These are phyloP conservation scores for Hydropsyche tenuis DNA, from an alignment of 1,140 invertebrate species.

Conservation along the genomic window DNA sequence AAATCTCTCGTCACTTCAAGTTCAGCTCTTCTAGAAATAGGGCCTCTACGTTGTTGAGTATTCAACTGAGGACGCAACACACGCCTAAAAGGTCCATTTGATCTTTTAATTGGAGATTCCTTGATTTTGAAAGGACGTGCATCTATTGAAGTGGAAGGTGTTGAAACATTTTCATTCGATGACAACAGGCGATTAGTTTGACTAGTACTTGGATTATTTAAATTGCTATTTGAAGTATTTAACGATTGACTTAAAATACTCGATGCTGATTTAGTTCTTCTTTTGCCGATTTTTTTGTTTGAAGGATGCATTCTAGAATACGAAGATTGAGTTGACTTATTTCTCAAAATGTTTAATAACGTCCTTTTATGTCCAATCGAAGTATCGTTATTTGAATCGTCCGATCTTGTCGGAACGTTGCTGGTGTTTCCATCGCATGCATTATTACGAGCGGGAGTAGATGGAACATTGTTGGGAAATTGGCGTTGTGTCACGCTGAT, in stretches of 20 bases:
- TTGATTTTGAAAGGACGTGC: too few species aligned
- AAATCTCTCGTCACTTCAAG: constrained; percentile 58
- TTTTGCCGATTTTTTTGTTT: too few species aligned
- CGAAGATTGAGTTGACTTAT: too few species aligned
- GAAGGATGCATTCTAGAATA: background rate
- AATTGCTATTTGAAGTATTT: background rate
- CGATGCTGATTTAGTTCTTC: too few species aligned
- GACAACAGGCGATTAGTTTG: too few species aligned
- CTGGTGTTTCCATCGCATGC: too few species aligned
- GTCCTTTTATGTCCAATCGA: too few species aligned
- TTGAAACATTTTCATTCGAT: too few species aligned
- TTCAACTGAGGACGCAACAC: background rate
- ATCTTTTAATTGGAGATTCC: background rate
- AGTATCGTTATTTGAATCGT: too few species aligned
- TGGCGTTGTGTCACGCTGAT: constrained; percentile 60
- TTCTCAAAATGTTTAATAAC: too few species aligned
- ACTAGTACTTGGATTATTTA: background rate
- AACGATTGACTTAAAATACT: background rate
- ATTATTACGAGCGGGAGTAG: background rate
- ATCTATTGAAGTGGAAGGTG: too few species aligned
- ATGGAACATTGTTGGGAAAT: constrained; percentile 54
- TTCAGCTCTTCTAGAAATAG: constrained; percentile 52
- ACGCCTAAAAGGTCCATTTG: background rate
- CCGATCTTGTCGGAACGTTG: too few species aligned
- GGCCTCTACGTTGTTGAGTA: constrained; percentile 27